Percentiles rank a stretch among this genome's conserved stretches.
These are phyloP conservation scores for Cynodonichthys magdalenae DNA, from an alignment of 2,797 vertebrate species.

Conservation along the genomic window DNA sequence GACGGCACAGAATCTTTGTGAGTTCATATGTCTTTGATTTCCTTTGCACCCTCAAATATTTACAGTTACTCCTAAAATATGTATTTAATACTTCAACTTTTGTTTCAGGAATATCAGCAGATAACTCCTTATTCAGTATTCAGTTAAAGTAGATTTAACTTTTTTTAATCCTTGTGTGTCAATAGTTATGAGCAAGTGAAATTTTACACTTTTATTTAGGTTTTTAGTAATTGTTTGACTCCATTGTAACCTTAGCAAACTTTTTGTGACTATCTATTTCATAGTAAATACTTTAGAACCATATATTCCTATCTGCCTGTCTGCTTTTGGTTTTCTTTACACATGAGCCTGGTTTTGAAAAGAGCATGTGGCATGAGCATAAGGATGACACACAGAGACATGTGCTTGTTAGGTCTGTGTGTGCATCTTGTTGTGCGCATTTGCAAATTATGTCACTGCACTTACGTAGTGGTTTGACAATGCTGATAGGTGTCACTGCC, in stretches of 20 bases:
- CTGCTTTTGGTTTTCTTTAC: neutral
- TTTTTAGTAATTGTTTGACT: conserved; percentile 27
- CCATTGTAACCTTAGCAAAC: conserved; percentile 14
- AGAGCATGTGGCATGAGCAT: conserved; percentile 42
- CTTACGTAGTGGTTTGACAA: conserved; percentile 36
- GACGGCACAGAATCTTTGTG: conserved; percentile 96
- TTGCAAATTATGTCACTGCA: conserved; percentile 25
- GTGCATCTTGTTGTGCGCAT: neutral
- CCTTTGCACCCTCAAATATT: too few species aligned
- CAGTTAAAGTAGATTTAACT: conserved; percentile 33
- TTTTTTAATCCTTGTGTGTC: conserved; percentile 18
- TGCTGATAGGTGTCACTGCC: conserved; percentile 57
- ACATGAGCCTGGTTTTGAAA: conserved; percentile 15
- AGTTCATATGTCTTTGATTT: conserved; percentile 62
- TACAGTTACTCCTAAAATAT: too few species aligned
- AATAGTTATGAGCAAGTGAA: conserved; percentile 18
- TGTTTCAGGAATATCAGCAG: neutral
- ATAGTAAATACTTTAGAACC: neutral
- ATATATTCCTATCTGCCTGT: too few species aligned
- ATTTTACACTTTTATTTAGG: conserved; percentile 25
- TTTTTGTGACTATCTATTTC: conserved; percentile 13
- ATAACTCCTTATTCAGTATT: conserved; percentile 9
- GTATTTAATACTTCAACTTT: neutral
- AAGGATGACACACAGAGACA: conserved; percentile 16
- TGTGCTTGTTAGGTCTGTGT: conserved; percentile 1